Evolutionary conservation across 2,888 invertebrate species (phyloP).

Genomic region (Cyclophora albipunctata): DNA sequence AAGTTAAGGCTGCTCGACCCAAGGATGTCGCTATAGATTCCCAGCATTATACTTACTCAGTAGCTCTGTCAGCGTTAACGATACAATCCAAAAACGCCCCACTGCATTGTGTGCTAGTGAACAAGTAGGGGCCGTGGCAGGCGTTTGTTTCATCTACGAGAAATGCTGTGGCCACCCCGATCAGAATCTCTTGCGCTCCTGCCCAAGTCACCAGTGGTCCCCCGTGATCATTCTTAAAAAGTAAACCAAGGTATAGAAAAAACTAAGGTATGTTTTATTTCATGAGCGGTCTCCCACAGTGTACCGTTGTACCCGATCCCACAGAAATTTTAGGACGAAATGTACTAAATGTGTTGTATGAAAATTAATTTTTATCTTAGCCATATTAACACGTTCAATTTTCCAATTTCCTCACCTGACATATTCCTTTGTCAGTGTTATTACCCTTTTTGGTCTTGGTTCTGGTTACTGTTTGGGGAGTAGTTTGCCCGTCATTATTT

Average conservation of each 20-base stretch:
- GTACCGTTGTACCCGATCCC: not conserved
- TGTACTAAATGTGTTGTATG: not conserved
- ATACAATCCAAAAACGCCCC: constrained; percentile 39
- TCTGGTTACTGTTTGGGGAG: no score
- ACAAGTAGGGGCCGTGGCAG: constrained; percentile 42
- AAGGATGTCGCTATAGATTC: not conserved
- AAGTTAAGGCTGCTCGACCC: not conserved
- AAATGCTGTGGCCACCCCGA: constrained; percentile 47
- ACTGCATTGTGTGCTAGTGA: constrained; percentile 42
- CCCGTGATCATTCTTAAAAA: constrained; percentile 46
- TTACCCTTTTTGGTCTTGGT: no score
- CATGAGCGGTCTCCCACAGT: not conserved
- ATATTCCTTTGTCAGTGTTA: not conserved
- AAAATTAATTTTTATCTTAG: not conserved
- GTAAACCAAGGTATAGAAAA: not conserved
- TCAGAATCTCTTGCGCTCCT: constrained; percentile 28
- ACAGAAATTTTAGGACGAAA: not conserved
- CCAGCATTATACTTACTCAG: constrained; percentile 3
- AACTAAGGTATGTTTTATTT: not conserved
- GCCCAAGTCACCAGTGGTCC: constrained; percentile 43
- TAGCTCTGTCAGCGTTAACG: constrained; percentile 9
- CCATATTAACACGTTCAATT: not conserved
- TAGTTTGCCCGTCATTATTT: no score
- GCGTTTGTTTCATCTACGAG: constrained; percentile 17
- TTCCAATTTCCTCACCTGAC: not conserved